These are phyloP conservation scores for Aurelia sp. DNA, from an alignment of 30 jellyfish, hydroid and myxozoan genomes.

Conservation along the genomic window DNA sequence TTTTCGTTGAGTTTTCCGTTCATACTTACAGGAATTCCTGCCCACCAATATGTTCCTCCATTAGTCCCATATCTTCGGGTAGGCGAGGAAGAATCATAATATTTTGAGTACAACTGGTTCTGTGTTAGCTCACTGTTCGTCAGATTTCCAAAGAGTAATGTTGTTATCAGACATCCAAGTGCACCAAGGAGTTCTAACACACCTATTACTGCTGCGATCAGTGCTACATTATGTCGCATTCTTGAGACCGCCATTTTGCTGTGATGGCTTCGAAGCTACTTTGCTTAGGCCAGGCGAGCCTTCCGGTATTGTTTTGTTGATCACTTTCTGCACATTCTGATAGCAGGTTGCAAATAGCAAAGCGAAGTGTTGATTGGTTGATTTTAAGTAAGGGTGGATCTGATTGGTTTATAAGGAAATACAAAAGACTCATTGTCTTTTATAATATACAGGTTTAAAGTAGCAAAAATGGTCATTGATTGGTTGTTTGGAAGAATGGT, in stretches of 20 bases:
- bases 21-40: conserved; percentile 72
- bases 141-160: conserved; percentile 59
- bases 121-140: conserved; percentile 46
- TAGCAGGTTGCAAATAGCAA: conserved; percentile 51
- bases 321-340: conserved; percentile 49
- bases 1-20: background rate
- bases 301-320: conserved; percentile 30
- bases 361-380: conserved; percentile 23
- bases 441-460: background rate
- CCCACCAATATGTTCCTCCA: conserved; percentile 83
- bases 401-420: conserved; percentile 6
- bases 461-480: background rate
- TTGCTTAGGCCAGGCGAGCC: background rate
- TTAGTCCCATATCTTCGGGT: conserved; percentile 66
- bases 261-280: no score
- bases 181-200: conserved; percentile 71
- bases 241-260: background rate
- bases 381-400: background rate
- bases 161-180: conserved; percentile 49
- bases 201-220: conserved; percentile 57
- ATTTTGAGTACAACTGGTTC: conserved; percentile 56
- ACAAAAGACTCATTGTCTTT: no score
- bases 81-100: conserved; percentile 59
- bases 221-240: conserved; percentile 23
- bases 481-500: background rate